These are phyloP conservation scores for Cryptoblepharus egeriae DNA, from an alignment of 2,797 vertebrate genomes.

Conservation along the genomic window DNA sequence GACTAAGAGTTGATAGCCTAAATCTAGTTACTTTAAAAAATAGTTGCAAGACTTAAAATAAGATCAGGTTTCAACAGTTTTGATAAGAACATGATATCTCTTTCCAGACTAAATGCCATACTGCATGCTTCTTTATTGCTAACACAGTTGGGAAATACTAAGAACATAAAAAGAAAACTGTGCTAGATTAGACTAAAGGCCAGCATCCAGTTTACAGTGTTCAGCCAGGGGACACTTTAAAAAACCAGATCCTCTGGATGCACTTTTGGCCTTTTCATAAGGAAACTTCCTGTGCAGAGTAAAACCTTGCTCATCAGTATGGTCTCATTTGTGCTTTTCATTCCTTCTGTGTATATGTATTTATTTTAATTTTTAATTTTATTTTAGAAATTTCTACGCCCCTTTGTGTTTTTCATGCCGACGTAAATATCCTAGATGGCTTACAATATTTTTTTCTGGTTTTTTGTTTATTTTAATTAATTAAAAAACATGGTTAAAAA, in stretches of 20 bases:
- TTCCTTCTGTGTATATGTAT: background rate
- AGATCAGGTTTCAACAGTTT: constrained; percentile 77
- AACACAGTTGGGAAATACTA: constrained; percentile 26
- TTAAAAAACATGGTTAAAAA: too few species aligned
- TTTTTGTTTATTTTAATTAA: too few species aligned
- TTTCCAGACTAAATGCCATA: constrained; percentile 62
- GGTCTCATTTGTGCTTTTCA: background rate
- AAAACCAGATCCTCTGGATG: background rate
- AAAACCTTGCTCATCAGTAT: too few species aligned
- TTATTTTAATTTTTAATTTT: too few species aligned
- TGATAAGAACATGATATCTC: constrained; percentile 59
- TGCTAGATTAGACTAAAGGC: background rate
- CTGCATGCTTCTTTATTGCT: constrained; percentile 26
- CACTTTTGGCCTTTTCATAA: background rate
- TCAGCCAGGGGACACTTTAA: background rate
- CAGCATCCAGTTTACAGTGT: background rate
- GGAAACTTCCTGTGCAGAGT: background rate
- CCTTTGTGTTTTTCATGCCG: too few species aligned
- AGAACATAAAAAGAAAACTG: background rate
- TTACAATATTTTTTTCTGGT: too few species aligned
- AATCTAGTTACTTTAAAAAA: constrained; percentile 82
- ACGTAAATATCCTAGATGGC: too few species aligned
- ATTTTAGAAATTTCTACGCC: too few species aligned
- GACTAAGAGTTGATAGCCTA: constrained; percentile 80
- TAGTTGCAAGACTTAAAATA: constrained; percentile 74